These are phyloP conservation scores for Drepanosiphum platanoidis DNA, from an alignment of 2,888 invertebrate genomes.

Conservation along the genomic window DNA sequence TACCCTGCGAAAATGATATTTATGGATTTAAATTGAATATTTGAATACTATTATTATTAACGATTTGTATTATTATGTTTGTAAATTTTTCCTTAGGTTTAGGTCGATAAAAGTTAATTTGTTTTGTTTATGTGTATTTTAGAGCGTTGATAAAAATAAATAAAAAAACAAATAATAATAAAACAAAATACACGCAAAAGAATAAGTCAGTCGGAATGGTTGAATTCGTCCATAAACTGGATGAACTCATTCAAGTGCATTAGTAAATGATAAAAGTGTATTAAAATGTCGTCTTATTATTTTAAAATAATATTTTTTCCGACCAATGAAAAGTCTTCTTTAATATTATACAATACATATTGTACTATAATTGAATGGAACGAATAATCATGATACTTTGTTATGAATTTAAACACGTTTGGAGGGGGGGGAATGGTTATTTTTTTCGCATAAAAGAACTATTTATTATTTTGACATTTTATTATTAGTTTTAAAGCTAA, in stretches of 20 bases:
- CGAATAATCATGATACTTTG: not conserved
- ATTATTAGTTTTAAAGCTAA: not conserved
- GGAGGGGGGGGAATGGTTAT: not conserved
- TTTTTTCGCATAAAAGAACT: not conserved
- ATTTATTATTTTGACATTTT: not conserved
- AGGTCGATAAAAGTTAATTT: not conserved
- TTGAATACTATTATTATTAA: not conserved
- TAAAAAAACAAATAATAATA: not conserved
- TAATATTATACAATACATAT: not conserved
- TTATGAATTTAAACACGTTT: not conserved
- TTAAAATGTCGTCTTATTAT: conserved; percentile 11
- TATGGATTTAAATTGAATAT: not conserved
- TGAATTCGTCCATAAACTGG: conserved; percentile 17
- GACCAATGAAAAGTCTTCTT: not conserved
- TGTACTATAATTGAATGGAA: not conserved
- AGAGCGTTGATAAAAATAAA: not conserved
- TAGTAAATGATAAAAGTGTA: conserved; percentile 2
- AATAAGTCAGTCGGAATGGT: not conserved
- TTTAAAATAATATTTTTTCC: not conserved
- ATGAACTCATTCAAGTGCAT: conserved; percentile 17
- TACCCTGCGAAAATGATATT: not conserved
- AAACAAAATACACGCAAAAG: not conserved
- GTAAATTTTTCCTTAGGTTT: not conserved
- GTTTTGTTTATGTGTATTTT: not conserved
- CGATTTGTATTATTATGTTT: not conserved